These are phyloP conservation scores for Oryctes rhinoceros DNA, from an alignment of 1,140 invertebrate genomes.

Conservation along the genomic window DNA sequence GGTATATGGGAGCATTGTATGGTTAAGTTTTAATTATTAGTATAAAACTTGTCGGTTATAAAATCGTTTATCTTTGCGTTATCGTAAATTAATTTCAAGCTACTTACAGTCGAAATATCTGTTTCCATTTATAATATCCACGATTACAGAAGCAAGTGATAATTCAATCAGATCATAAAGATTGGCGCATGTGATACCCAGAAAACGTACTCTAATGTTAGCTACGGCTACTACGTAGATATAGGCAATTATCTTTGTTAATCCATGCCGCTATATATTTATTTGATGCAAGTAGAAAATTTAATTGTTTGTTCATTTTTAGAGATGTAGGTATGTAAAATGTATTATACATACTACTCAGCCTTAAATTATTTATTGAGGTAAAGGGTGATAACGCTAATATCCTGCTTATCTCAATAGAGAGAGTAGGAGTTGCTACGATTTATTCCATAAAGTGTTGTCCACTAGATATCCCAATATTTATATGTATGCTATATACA, in stretches of 20 bases:
- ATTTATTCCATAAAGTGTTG: neutral
- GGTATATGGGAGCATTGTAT: neutral
- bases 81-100: neutral
- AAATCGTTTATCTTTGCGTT: neutral
- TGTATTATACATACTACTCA: neutral
- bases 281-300: neutral
- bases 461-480: too few relatives aligned
- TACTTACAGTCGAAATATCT: neutral
- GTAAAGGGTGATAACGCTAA: neutral
- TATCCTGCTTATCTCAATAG: neutral
- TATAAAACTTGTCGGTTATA: neutral
- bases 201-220: neutral
- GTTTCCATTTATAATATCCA: neutral
- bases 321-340: neutral
- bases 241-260: neutral
- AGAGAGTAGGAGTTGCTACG: neutral
- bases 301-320: neutral
- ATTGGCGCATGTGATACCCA: neutral
- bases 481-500: too few relatives aligned
- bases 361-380: slow-evolving; percentile 5
- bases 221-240: neutral
- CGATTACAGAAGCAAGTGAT: slow-evolving; percentile 12
- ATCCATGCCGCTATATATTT: neutral
- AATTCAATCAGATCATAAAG: slow-evolving; percentile 20
- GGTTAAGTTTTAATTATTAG: slow-evolving; percentile 5